phyloP scores from a whole-genome alignment of 2,113 vertebrate species.

The Urocynchramus pylzowi region DNA sequence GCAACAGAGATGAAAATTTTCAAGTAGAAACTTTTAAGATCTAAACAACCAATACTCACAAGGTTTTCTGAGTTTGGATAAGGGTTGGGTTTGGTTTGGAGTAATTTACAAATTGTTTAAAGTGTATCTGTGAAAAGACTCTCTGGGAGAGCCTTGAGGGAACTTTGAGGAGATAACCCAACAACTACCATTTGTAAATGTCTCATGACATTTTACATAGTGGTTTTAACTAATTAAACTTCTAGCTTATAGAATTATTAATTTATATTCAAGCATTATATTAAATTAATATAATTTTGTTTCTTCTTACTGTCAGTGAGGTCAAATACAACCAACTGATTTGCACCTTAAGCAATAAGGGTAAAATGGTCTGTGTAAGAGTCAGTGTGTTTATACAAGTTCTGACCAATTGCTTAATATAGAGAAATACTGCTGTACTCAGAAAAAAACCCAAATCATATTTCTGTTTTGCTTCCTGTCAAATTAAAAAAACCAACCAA shows the following conservation, averaged over 20 bases:
- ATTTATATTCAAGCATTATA: neutral
- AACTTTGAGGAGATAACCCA: neutral
- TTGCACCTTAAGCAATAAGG: neutral
- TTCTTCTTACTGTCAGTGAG: neutral
- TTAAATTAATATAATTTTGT: neutral
- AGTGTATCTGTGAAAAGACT: neutral
- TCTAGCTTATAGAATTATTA: neutral
- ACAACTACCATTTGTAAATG: neutral
- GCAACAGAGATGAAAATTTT: neutral
- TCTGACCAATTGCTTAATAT: neutral
- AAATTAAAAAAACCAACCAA: neutral
- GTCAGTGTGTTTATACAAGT: neutral
- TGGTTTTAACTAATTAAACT: neutral
- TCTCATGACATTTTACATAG: accelerated
- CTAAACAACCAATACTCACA: neutral
- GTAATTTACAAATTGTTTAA: neutral
- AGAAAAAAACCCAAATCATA: neutral
- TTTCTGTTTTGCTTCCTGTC: neutral
- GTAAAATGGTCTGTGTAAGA: neutral
- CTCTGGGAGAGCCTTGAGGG: neutral
- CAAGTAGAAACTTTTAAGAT: neutral
- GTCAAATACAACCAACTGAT: neutral
- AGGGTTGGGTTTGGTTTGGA: neutral
- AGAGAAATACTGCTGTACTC: neutral
- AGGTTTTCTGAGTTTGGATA: neutral